Base-by-base conservation (phyloP, 2,888 invertebrate species). In the Arctia plantaginis region DNA sequence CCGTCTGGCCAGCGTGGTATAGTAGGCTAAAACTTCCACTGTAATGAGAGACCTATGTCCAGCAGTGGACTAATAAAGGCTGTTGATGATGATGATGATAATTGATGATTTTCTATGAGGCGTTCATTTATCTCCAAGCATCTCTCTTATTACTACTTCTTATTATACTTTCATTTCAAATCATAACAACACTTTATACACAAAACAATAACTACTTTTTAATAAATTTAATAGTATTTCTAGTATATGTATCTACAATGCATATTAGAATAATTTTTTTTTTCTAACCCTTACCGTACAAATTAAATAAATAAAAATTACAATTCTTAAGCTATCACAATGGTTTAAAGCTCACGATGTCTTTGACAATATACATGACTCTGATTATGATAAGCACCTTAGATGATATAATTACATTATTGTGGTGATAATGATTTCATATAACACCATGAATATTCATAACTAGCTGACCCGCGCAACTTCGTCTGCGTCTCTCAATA, bases 301-400 rank as follows among this genome's bases (percentile, higher is more conserved):
- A 27, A 12, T 18, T 39, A 74, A 70, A 62, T 30, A 62, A 70
- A 73, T 72, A 44, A 62, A 64, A 65, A 59, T 72, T 0, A 71
- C 69, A 76, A 71, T 73, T 80, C 44, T 66, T 86, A 87, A 80
- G 77, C 88, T 92, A 92, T 92, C 91, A 92, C 92, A 91, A 91
- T 90, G 87, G 80, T 81, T 91, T 92, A 92, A 92, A 92, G 92
- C 92, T 86, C 84, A 84, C 77, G 76, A 88, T 87, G 80, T 80
- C 83, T 80, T 82, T 81, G 81, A 84, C 73, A 80, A 79, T 79
- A 78, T 79, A 41, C 75, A 51, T 55, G 51, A 55, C 10, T 55
- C 23, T 73, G 77, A 72, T 71, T 66, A 83, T 82, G 78, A 85
- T 75, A 83, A 83, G 83, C 85, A 78, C 77, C 79, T 78, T 84